Conservation (phyloP, 2,888 invertebrate genomes). For the Scelioninae gen. 1 region DNA sequence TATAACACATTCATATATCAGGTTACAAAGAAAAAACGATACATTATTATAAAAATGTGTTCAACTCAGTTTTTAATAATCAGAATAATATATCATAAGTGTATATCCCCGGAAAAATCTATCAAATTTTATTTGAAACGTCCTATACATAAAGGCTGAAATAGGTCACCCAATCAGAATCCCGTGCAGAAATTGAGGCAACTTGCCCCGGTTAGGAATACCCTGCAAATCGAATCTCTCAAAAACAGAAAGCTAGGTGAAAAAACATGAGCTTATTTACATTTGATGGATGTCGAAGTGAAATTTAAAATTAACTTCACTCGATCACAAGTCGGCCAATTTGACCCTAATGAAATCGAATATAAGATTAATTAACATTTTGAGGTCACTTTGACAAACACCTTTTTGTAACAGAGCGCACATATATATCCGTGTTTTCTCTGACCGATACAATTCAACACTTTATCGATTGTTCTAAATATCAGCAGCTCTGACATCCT, state of each 20-base stretch:
- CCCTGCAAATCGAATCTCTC: neutral
- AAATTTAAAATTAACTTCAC: conserved; percentile 1
- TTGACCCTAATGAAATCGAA: neutral
- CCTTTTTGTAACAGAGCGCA: conserved; percentile 4
- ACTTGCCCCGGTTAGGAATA: conserved; percentile 26
- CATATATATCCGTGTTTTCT: neutral
- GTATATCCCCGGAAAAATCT: neutral
- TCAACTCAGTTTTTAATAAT: no score
- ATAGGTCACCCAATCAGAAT: conserved; percentile 59
- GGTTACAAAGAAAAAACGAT: no score
- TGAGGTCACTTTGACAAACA: conserved; percentile 20
- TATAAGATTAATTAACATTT: conserved; percentile 37
- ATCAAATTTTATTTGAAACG: neutral
- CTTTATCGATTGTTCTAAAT: conserved; percentile 54
- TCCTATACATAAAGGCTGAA: conserved; percentile 11
- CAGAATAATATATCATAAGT: no score
- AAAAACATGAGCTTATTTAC: neutral
- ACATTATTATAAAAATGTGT: no score
- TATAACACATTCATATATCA: no score
- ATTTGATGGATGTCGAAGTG: neutral
- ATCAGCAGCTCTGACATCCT: conserved; percentile 23
- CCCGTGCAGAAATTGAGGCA: conserved; percentile 20
- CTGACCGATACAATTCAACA: conserved; percentile 7
- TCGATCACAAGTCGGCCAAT: neutral
- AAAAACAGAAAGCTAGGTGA: neutral